Percentiles rank a stretch among this genome's conserved stretches.
phyloP scores from a whole-genome alignment of 2,797 vertebrate genomes.

The Ptychobarbus kaznakovi region DNA sequence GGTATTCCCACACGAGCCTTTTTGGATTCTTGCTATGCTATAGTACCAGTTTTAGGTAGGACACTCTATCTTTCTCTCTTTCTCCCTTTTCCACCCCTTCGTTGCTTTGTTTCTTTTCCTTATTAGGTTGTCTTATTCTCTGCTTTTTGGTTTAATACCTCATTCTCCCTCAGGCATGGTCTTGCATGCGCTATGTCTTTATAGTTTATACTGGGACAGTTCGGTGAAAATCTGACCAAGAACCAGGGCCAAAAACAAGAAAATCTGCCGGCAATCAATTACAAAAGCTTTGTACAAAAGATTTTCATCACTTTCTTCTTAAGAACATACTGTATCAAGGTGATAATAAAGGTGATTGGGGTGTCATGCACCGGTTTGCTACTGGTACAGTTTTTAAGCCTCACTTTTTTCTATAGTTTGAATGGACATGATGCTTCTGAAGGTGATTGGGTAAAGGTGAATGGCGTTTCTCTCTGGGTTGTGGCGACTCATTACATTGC shows the following conservation, averaged over 20 bases:
- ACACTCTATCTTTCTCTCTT: slow-evolving; percentile 38
- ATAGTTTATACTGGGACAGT: background rate
- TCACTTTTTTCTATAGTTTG: background rate
- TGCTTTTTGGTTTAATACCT: background rate
- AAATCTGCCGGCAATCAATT: background rate
- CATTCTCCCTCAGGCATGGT: background rate
- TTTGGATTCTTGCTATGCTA: slow-evolving; percentile 97
- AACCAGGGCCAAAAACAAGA: background rate
- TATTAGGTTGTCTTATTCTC: background rate
- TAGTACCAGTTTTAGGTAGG: slow-evolving; percentile 98
- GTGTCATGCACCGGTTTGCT: background rate
- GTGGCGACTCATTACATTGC: background rate
- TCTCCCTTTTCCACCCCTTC: slow-evolving; percentile 17
- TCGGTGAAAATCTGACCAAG: background rate
- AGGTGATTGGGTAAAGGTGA: background rate
- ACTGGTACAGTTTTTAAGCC: background rate
- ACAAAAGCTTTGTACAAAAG: background rate
- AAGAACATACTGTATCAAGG: background rate
- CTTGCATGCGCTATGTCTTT: slow-evolving; percentile 16
- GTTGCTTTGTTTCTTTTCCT: slow-evolving; percentile 22
- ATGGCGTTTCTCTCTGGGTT: background rate
- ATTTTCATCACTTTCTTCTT: background rate
- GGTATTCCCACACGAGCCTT: slow-evolving; percentile 97
- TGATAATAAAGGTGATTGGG: background rate
- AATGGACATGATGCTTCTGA: background rate